phyloP scores from a whole-genome alignment of 2,888 invertebrate species.

The Melieria omissa region DNA sequence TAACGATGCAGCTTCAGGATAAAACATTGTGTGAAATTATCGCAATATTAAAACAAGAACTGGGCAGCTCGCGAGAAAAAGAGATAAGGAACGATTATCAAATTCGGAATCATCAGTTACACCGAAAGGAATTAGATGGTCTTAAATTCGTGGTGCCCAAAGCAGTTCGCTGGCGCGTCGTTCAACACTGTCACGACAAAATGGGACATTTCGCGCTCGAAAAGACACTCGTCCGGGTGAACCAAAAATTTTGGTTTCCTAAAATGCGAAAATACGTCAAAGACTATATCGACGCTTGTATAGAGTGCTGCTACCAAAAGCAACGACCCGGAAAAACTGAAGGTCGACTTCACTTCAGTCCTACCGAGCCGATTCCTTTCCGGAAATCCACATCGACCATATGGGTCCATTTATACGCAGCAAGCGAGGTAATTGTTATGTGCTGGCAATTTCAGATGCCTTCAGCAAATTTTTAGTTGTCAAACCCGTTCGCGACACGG shows the following conservation, averaged over 20 bases:
- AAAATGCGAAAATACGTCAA: slow-evolving; percentile 32
- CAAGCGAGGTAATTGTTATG: slow-evolving; percentile 23
- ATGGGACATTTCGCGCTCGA: slow-evolving; percentile 30
- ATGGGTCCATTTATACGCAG: slow-evolving; percentile 38
- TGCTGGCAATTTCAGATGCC: slow-evolving; percentile 37
- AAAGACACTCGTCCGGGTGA: slow-evolving; percentile 20
- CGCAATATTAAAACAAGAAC: slow-evolving; percentile 14
- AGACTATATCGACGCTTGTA: slow-evolving; percentile 33
- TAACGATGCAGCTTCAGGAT: slow-evolving; percentile 39
- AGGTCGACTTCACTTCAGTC: slow-evolving; percentile 24
- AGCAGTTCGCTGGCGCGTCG: slow-evolving; percentile 30
- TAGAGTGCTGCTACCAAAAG: slow-evolving; percentile 36
- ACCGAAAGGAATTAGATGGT: slow-evolving; percentile 10
- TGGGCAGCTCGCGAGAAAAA: not conserved
- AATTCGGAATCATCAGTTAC: slow-evolving; percentile 37
- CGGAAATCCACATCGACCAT: slow-evolving; percentile 42
- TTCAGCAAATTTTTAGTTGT: slow-evolving; percentile 39
- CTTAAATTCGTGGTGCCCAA: slow-evolving; percentile 38
- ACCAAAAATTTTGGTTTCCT: slow-evolving; percentile 25
- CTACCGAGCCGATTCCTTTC: slow-evolving; percentile 39
- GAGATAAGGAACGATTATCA: not conserved
- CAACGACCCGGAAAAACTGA: slow-evolving; percentile 26
- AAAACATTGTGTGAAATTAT: slow-evolving; percentile 12
- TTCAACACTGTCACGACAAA: slow-evolving; percentile 28
- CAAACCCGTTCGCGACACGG: slow-evolving; percentile 38